These are phyloP conservation scores for Mohoua ochrocephala DNA, from an alignment of 2,113 vertebrate genomes.

Conservation along the genomic window DNA sequence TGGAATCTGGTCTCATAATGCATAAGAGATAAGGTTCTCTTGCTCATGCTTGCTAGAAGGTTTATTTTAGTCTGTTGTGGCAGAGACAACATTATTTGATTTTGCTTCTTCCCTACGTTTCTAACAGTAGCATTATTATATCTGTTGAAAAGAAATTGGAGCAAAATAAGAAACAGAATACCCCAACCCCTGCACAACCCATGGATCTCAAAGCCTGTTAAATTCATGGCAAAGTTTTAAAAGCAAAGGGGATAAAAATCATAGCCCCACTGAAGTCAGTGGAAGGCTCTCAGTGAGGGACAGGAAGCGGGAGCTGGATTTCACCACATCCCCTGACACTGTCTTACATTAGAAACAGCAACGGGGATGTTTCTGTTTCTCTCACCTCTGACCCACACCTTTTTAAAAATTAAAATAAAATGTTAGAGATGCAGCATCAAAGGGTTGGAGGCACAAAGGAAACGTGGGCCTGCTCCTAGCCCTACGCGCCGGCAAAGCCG, in stretches of 20 bases:
- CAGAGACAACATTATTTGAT: slow-evolving; percentile 21
- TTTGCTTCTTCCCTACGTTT: slow-evolving; percentile 38
- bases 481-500: neutral
- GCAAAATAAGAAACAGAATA: neutral
- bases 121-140: neutral
- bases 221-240: neutral
- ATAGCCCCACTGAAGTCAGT: neutral
- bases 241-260: neutral
- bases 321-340: neutral
- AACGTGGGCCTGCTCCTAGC: neutral
- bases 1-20: neutral
- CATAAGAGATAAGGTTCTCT: slow-evolving; percentile 21
- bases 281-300: neutral
- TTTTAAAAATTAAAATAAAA: neutral
- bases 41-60: slow-evolving; percentile 29
- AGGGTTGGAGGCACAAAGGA: neutral
- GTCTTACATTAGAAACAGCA: neutral
- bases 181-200: neutral
- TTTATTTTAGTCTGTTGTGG: slow-evolving; percentile 43
- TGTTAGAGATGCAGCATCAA: neutral
- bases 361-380: neutral
- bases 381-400: neutral
- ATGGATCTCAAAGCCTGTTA: neutral
- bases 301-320: neutral
- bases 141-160: neutral